phyloP scores from a whole-genome alignment of 2,888 invertebrate genomes.

The Drosophila nr. medialis region DNA sequence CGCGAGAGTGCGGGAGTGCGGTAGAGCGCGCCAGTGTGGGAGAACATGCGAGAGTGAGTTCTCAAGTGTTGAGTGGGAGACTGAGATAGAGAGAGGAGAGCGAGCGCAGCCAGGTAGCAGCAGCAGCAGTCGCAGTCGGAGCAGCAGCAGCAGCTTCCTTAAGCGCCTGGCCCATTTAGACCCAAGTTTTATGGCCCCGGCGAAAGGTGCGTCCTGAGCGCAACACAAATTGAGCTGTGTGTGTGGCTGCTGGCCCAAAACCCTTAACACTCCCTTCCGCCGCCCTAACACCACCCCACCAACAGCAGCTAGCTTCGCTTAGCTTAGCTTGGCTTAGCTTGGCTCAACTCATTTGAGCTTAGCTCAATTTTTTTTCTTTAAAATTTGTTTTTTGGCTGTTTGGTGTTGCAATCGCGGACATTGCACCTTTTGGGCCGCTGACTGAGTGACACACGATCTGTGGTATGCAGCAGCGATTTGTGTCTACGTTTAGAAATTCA shows the following conservation, averaged over 20 bases:
- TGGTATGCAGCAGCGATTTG: slow-evolving; percentile 77
- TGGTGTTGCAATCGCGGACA: slow-evolving; percentile 78
- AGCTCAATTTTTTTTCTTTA: slow-evolving; percentile 4
- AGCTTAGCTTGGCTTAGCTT: not conserved
- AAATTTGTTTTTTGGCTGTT: slow-evolving; percentile 25
- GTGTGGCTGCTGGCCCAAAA: slow-evolving; percentile 20
- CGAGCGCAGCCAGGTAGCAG: slow-evolving; percentile 34
- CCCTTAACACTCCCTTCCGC: slow-evolving; percentile 21
- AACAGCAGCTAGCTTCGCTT: not conserved
- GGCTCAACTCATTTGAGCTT: slow-evolving; percentile 16
- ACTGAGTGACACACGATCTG: slow-evolving; percentile 73
- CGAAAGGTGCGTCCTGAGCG: slow-evolving; percentile 52
- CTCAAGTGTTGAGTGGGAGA: slow-evolving; percentile 12
- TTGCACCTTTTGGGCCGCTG: slow-evolving; percentile 68
- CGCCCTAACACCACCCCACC: slow-evolving; percentile 12
- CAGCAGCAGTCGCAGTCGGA: not conserved
- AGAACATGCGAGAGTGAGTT: slow-evolving; percentile 11
- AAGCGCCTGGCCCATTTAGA: slow-evolving; percentile 53
- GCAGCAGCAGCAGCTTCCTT: slow-evolving; percentile 52
- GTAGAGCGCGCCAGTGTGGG: slow-evolving; percentile 11
- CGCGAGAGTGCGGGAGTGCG: slow-evolving; percentile 8
- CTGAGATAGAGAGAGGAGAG: not conserved
- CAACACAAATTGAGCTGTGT: not conserved
- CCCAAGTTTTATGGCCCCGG: slow-evolving; percentile 51
- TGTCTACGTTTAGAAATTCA: slow-evolving; percentile 79